Percentiles rank a stretch among this genome's conserved stretches.
These are phyloP conservation scores for Mercenaria mercenaria DNA, from an alignment of 1,140 invertebrate genomes.

Conservation along the genomic window DNA sequence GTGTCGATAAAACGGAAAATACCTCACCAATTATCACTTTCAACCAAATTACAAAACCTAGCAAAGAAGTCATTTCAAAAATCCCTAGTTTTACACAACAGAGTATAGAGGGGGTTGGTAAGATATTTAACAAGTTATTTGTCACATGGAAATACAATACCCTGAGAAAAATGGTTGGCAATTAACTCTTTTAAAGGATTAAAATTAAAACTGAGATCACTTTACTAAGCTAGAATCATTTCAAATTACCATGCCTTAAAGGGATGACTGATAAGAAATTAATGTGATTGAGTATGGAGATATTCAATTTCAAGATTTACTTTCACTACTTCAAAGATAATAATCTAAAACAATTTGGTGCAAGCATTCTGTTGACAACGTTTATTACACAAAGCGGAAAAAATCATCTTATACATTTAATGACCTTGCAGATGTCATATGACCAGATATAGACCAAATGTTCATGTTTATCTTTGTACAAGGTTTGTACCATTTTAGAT, in stretches of 20 bases:
- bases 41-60: not conserved
- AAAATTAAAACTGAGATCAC: slow-evolving; percentile 18
- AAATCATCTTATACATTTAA: too few relatives aligned
- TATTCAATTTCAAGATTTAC: not conserved
- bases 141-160: slow-evolving; percentile 13
- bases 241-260: not conserved
- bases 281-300: slow-evolving; percentile 15
- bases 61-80: too few relatives aligned
- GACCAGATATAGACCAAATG: too few relatives aligned
- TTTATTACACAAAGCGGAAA: too few relatives aligned
- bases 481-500: too few relatives aligned
- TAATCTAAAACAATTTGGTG: not conserved
- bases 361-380: not conserved
- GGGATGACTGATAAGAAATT: not conserved
- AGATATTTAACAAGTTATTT: slow-evolving; percentile 18
- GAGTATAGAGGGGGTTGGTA: not conserved
- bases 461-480: too few relatives aligned
- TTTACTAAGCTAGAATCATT: not conserved
- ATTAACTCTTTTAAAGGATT: slow-evolving; percentile 8
- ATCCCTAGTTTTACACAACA: not conserved
- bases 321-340: not conserved
- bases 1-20: not conserved
- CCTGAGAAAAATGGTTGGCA: slow-evolving; percentile 36
- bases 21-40: too few relatives aligned
- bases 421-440: too few relatives aligned